These are phyloP conservation scores for Vanessa tameamea DNA, from an alignment of 1,140 invertebrate genomes.

Conservation along the genomic window DNA sequence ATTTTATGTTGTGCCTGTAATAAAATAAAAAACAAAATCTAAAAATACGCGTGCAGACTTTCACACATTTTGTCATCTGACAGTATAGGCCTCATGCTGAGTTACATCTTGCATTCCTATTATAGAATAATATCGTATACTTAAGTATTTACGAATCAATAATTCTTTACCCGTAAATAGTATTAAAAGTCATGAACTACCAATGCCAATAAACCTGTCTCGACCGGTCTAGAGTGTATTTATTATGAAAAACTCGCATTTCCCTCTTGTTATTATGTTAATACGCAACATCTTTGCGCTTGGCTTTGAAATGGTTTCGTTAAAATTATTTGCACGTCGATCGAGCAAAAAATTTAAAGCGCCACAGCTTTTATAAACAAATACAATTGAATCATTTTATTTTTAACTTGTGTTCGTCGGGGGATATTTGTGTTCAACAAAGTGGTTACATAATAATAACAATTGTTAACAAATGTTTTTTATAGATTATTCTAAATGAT, in stretches of 20 bases:
- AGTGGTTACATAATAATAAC: too few species aligned
- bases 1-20: too few species aligned
- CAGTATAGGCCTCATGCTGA: background rate
- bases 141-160: background rate
- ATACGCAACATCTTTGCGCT: background rate
- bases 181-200: background rate
- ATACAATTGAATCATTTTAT: background rate
- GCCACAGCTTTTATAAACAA: background rate
- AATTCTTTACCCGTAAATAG: constrained; percentile 11
- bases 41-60: background rate
- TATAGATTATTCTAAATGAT: too few species aligned
- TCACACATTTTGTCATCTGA: background rate
- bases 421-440: too few species aligned
- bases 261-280: constrained; percentile 11
- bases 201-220: background rate
- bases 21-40: too few species aligned
- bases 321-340: background rate
- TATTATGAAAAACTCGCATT: constrained; percentile 10
- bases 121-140: constrained; percentile 6
- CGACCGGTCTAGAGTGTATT: background rate
- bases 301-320: background rate
- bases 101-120: background rate
- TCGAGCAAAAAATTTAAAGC: background rate
- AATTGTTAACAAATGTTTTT: too few species aligned
- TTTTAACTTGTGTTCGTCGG: background rate